A percentile compares a stretch with the other conserved stretches of the same genome.
Evolutionary conservation across 2,797 vertebrate genomes (phyloP).

Genomic region (Myotis myotis): DNA sequence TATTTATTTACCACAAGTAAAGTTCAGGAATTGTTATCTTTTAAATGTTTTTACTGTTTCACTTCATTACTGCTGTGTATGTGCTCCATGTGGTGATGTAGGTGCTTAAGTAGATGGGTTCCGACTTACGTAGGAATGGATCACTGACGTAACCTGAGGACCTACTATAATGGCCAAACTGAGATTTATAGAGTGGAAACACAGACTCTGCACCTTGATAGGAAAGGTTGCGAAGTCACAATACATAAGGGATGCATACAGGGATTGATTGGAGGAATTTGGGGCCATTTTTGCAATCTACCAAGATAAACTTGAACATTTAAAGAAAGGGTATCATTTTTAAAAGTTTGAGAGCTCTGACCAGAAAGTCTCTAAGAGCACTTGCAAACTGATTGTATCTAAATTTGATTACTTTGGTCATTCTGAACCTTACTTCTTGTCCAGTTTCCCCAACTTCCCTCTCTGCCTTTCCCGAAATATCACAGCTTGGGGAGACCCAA

Average conservation of each 20-base stretch:
- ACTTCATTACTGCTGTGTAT: too few species aligned
- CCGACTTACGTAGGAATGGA: too few species aligned
- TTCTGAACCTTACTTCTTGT: background rate
- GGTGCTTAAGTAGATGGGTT: too few species aligned
- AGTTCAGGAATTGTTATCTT: too few species aligned
- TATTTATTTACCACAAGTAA: too few species aligned
- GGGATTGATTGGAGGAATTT: background rate
- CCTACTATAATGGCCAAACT: background rate
- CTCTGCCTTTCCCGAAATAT: slow-evolving; percentile 26
- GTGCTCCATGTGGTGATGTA: too few species aligned
- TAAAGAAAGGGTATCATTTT: background rate
- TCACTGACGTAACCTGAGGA: too few species aligned
- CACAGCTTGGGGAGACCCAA: slow-evolving; percentile 11
- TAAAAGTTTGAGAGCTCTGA: background rate
- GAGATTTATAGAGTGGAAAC: background rate
- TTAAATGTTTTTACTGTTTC: too few species aligned
- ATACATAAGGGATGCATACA: background rate
- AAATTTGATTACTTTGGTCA: slow-evolving; percentile 43
- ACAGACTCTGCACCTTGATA: background rate
- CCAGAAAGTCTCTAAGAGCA: background rate
- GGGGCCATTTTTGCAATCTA: background rate
- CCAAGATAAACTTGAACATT: background rate
- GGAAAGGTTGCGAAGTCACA: background rate
- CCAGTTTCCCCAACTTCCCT: background rate
- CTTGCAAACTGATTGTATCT: background rate